Evolutionary conservation across 1,140 invertebrate genomes (phyloP).

Genomic region (Drosophila mojavensis): DNA sequence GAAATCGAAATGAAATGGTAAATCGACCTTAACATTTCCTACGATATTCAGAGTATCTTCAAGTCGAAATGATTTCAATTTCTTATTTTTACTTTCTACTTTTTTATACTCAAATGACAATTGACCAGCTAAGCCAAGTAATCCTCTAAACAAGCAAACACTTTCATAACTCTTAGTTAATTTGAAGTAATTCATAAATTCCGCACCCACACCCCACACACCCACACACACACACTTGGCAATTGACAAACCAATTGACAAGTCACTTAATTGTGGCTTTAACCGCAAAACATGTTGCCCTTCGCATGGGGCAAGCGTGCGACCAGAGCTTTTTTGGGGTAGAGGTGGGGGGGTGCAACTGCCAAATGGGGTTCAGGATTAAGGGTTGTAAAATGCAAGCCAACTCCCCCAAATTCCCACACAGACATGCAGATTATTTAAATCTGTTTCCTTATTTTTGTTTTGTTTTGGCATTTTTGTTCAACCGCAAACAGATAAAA

Average conservation of each 20-base stretch:
- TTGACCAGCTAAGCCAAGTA: no score
- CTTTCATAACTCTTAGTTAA: not conserved
- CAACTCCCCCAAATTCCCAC: not conserved
- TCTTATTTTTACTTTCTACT: no score
- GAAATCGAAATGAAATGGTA: no score
- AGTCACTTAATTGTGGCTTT: conserved; percentile 69
- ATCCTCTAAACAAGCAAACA: not conserved
- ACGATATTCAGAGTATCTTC: no score
- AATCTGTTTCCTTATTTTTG: not conserved
- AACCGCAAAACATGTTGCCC: conserved; percentile 41
- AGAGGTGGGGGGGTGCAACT: no score
- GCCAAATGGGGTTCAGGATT: not conserved
- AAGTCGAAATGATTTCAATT: no score
- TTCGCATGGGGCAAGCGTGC: conserved; percentile 19
- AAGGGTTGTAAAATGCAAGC: conserved; percentile 14
- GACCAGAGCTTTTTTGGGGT: no score
- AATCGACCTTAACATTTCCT: no score
- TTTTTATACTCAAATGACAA: no score
- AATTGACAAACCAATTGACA: conserved; percentile 78
- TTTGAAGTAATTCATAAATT: not conserved
- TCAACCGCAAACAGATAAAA: not conserved
- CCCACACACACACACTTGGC: conserved; percentile 5
- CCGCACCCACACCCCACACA: not conserved
- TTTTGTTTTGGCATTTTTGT: not conserved
- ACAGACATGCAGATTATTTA: not conserved